Percentiles rank a stretch among this genome's conserved stretches.
Evolutionary conservation across 2,888 invertebrate species (phyloP).

Genomic region (Panorpa germanica): DNA sequence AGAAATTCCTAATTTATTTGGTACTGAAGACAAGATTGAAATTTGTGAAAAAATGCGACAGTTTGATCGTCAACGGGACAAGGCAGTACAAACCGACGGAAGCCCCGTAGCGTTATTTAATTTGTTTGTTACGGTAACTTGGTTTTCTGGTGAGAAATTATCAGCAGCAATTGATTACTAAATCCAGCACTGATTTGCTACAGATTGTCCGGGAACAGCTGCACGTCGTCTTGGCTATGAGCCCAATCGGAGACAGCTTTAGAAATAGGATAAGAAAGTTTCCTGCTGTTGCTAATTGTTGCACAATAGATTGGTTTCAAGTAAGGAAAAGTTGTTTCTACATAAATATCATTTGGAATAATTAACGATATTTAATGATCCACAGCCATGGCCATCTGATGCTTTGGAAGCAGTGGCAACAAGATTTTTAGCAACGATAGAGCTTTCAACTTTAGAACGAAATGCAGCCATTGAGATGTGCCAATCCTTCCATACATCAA

Average conservation of each 20-base stretch:
- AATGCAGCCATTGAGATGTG: slow-evolving; percentile 73
- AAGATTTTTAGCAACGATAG: slow-evolving; percentile 59
- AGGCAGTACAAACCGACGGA: slow-evolving; percentile 78
- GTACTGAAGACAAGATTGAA: slow-evolving; percentile 71
- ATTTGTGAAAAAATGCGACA: slow-evolving; percentile 84
- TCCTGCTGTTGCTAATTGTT: slow-evolving; percentile 84
- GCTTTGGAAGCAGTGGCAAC: slow-evolving; percentile 78
- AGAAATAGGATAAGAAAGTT: slow-evolving; percentile 72
- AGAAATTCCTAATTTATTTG: slow-evolving; percentile 82
- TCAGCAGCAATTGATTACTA: too few species aligned
- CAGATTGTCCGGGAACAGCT: slow-evolving; percentile 77
- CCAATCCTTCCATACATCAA: slow-evolving; percentile 74
- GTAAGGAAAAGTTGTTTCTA: too few species aligned
- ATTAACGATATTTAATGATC: slow-evolving; percentile 42
- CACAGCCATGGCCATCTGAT: slow-evolving; percentile 87
- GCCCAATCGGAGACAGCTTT: slow-evolving; percentile 74
- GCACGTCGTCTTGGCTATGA: slow-evolving; percentile 79
- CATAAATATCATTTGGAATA: too few species aligned
- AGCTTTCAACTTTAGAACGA: slow-evolving; percentile 54
- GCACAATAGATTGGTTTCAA: slow-evolving; percentile 94
- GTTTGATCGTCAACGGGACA: slow-evolving; percentile 76
- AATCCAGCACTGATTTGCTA: too few species aligned
- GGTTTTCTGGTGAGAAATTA: too few species aligned
- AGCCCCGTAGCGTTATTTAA: slow-evolving; percentile 79
- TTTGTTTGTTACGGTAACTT: slow-evolving; percentile 46